These are phyloP conservation scores for Gobio gobio DNA, from an alignment of 2,113 vertebrate genomes.

Conservation along the genomic window DNA sequence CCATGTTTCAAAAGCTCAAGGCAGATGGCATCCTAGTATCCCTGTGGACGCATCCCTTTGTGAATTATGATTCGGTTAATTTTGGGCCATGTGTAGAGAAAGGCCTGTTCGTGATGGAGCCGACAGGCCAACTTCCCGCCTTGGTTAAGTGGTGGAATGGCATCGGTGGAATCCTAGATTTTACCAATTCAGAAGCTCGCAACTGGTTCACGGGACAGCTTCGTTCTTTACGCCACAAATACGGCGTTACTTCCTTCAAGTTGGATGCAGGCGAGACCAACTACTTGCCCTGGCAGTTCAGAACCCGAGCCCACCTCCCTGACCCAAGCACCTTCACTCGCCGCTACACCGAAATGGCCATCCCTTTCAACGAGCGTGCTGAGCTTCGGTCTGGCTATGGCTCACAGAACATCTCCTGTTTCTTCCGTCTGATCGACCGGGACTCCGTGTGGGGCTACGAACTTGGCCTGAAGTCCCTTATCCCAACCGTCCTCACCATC, in stretches of 20 bases:
- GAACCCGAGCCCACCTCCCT: constrained; percentile 79
- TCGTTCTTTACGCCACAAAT: constrained; percentile 80
- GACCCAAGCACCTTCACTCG: constrained; percentile 92
- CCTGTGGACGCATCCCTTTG: constrained; percentile 89
- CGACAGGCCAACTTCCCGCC: constrained; percentile 79
- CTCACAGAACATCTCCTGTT: constrained; percentile 93
- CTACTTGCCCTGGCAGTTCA: constrained; percentile 91
- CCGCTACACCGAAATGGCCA: constrained; percentile 91
- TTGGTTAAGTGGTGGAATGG: constrained; percentile 95
- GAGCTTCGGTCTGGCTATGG: constrained; percentile 92
- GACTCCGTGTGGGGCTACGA: constrained; percentile 95
- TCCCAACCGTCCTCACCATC: constrained; percentile 92
- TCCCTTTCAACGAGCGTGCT: constrained; percentile 86
- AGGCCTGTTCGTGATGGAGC: constrained; percentile 84
- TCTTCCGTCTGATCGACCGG: constrained; percentile 90
- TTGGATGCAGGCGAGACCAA: constrained; percentile 93
- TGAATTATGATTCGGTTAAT: constrained; percentile 84
- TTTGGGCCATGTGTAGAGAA: constrained; percentile 83
- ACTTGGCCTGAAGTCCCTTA: constrained; percentile 91
- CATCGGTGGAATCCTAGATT: constrained; percentile 89
- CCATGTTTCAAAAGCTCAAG: constrained; percentile 84
- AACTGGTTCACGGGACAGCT: constrained; percentile 91
- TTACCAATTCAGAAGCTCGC: constrained; percentile 87
- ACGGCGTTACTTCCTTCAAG: constrained; percentile 89
- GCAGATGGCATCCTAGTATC: constrained; percentile 83